Evolutionary conservation across 2,113 vertebrate genomes (phyloP).

Genomic region (Mus spicilegus): DNA sequence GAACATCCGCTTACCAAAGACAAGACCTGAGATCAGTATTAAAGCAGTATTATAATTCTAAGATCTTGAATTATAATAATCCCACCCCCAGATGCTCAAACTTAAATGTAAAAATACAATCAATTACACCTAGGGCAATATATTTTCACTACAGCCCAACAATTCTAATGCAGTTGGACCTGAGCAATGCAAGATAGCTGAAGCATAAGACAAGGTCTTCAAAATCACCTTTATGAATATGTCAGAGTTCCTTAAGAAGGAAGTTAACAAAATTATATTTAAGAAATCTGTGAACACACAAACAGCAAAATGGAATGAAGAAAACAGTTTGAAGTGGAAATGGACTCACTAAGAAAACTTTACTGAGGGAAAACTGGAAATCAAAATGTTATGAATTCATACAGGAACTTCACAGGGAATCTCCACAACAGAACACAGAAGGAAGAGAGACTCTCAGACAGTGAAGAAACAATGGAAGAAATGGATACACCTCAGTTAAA

Average conservation of each 20-base stretch:
- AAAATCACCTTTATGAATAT: not conserved
- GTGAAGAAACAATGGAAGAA: not conserved
- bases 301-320: not conserved
- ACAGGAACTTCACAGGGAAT: not conserved
- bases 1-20: not conserved
- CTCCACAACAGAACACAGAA: not conserved
- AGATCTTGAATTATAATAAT: not conserved
- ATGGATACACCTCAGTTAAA: not conserved
- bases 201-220: not conserved
- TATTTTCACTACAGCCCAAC: not conserved
- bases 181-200: not conserved
- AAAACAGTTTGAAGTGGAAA: not conserved
- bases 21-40: not conserved
- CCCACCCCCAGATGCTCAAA: not conserved
- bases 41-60: too few relatives aligned
- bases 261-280: not conserved
- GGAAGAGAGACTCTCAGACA: not conserved
- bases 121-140: not conserved
- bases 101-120: not conserved
- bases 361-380: not conserved
- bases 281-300: not conserved
- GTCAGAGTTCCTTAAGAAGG: not conserved
- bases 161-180: not conserved
- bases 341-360: not conserved
- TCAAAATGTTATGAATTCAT: not conserved